phyloP scores from a whole-genome alignment of 2,797 vertebrate species.

The Eulemur albifrons region DNA sequence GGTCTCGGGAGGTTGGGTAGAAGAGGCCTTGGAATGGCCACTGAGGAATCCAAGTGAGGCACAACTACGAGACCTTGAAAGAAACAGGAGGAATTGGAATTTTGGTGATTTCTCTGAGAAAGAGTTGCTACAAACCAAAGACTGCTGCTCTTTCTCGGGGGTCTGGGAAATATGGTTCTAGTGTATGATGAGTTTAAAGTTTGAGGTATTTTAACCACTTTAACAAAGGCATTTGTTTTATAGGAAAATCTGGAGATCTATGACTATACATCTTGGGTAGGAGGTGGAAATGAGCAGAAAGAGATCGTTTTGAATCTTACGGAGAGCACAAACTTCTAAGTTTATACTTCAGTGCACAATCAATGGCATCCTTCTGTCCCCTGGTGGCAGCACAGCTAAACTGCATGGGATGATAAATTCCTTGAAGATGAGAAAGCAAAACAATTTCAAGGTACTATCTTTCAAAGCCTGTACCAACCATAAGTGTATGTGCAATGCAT shows the following conservation, averaged over 20 bases:
- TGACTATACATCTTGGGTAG: background rate
- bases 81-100: background rate
- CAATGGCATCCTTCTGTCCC: slow-evolving; percentile 38
- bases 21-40: background rate
- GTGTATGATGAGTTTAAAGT: background rate
- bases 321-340: background rate
- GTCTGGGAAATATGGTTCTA: background rate
- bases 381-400: slow-evolving; percentile 53
- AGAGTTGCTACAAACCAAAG: background rate
- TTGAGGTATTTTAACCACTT: background rate
- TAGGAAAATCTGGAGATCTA: background rate
- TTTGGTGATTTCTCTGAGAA: background rate
- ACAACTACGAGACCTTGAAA: background rate
- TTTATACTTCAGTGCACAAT: background rate
- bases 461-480: background rate
- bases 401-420: background rate
- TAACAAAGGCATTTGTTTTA: background rate
- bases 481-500: background rate
- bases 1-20: background rate
- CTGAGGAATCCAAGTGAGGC: background rate
- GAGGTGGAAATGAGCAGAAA: background rate
- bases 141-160: background rate
- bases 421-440: background rate
- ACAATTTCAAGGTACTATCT: background rate
- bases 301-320: background rate